Conservation (phyloP, 2,113 vertebrate genomes). For the human (Homo sapiens) region DNA sequence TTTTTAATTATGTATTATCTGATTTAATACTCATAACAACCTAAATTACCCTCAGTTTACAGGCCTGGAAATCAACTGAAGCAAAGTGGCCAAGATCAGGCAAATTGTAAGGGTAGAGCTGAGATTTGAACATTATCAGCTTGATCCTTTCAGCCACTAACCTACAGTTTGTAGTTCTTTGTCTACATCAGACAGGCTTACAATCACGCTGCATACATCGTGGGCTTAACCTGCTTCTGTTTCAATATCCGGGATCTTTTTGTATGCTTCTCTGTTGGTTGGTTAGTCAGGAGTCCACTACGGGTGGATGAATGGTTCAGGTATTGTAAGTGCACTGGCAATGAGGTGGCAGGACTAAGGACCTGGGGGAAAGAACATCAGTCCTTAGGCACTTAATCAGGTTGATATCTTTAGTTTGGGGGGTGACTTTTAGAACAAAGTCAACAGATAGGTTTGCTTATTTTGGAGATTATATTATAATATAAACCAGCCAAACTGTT, state of each 20-base stretch:
- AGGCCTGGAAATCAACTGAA: background rate
- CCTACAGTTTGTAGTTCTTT: background rate
- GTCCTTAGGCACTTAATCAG: background rate
- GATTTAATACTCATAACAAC: background rate
- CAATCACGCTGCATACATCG: no score
- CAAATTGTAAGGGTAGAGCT: background rate
- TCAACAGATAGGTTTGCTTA: background rate
- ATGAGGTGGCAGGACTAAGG: background rate
- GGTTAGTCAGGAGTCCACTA: background rate
- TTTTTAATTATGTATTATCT: background rate
- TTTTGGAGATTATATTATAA: background rate
- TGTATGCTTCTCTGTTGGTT: background rate
- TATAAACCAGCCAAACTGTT: background rate
- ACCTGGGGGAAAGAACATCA: background rate
- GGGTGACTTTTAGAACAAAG: background rate
- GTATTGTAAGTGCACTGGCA: background rate
- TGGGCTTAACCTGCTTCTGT: background rate
- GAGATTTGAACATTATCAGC: background rate
- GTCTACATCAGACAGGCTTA: background rate
- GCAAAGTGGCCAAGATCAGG: background rate
- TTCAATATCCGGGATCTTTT: background rate
- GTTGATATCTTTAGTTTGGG: background rate
- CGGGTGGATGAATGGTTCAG: background rate
- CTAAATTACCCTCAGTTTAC: background rate
- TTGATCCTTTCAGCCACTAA: background rate